These are phyloP conservation scores for Arothron firmamentum DNA, from an alignment of 2,113 vertebrate species.

Conservation along the genomic window DNA sequence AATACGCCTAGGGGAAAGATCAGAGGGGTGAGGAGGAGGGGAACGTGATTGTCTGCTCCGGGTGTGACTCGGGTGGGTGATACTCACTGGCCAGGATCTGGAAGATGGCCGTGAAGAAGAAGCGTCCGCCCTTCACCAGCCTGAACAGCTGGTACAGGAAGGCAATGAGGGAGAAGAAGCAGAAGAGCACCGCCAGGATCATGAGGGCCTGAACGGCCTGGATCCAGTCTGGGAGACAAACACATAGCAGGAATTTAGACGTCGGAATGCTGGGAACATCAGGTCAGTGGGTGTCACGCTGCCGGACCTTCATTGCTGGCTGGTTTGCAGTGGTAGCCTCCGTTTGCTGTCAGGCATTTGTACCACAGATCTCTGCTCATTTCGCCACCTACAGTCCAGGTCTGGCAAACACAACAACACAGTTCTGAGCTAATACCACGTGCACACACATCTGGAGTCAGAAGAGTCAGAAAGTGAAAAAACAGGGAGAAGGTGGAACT, in stretches of 20 bases:
- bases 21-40: neutral
- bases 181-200: slow-evolving; percentile 94
- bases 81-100: slow-evolving; percentile 93
- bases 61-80: slow-evolving; percentile 12
- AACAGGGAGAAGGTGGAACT: slow-evolving; percentile 26
- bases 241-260: neutral
- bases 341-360: slow-evolving; percentile 31
- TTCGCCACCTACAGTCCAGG: slow-evolving; percentile 55
- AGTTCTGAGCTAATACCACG: neutral
- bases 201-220: slow-evolving; percentile 96
- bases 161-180: slow-evolving; percentile 86
- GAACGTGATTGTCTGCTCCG: neutral
- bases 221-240: slow-evolving; percentile 83
- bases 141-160: slow-evolving; percentile 96
- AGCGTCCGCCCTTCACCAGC: slow-evolving; percentile 91
- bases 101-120: slow-evolving; percentile 92
- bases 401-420: slow-evolving; percentile 58
- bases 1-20: slow-evolving; percentile 83
- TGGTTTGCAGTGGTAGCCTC: slow-evolving; percentile 48
- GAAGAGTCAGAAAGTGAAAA: neutral
- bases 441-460: neutral
- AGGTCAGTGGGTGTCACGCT: neutral
- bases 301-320: slow-evolving; percentile 61
- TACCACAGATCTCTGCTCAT: slow-evolving; percentile 68
- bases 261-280: neutral